A percentile compares a stretch with the other conserved stretches of the same genome.
Evolutionary conservation across 2,113 vertebrate species (phyloP).

Genomic region (Gobiocypris rarus): DNA sequence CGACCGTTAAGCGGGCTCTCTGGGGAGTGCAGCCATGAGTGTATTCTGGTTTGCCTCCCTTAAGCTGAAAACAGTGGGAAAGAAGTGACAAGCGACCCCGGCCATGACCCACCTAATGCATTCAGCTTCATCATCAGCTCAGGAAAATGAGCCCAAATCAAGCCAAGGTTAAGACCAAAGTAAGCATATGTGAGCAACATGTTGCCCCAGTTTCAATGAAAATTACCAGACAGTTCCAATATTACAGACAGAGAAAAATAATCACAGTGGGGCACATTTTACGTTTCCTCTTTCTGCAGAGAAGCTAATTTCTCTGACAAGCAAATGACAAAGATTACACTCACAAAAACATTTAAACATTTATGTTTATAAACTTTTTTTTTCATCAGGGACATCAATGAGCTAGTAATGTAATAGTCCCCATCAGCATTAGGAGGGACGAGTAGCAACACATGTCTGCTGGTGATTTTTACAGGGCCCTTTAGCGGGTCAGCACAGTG

Average conservation of each 20-base stretch:
- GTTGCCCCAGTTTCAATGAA: constrained; percentile 34
- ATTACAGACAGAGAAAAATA: constrained; percentile 23
- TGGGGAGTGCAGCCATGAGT: constrained; percentile 35
- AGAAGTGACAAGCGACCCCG: constrained; percentile 44
- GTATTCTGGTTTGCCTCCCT: constrained; percentile 45
- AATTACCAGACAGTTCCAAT: constrained; percentile 40
- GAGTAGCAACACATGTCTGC: neutral
- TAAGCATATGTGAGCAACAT: constrained; percentile 30
- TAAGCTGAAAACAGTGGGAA: constrained; percentile 48
- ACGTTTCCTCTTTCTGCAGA: neutral
- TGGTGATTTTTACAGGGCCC: neutral
- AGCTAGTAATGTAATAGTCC: constrained; percentile 21
- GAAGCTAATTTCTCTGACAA: neutral
- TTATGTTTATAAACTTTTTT: neutral
- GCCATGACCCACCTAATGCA: constrained; percentile 42
- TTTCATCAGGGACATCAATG: constrained; percentile 29
- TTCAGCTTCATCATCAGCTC: constrained; percentile 51
- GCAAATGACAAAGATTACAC: neutral
- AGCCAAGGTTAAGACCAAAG: constrained; percentile 34
- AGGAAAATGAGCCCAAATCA: constrained; percentile 32
- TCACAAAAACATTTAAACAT: too few relatives aligned
- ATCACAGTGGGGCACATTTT: neutral
- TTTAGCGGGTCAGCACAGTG: constrained; percentile 51
- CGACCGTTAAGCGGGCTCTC: constrained; percentile 47
- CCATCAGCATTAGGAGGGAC: neutral